A percentile compares a stretch with the other conserved stretches of the same genome.
Evolutionary conservation across 2,113 vertebrate genomes (phyloP).

Genomic region (Corydoras maculifer): DNA sequence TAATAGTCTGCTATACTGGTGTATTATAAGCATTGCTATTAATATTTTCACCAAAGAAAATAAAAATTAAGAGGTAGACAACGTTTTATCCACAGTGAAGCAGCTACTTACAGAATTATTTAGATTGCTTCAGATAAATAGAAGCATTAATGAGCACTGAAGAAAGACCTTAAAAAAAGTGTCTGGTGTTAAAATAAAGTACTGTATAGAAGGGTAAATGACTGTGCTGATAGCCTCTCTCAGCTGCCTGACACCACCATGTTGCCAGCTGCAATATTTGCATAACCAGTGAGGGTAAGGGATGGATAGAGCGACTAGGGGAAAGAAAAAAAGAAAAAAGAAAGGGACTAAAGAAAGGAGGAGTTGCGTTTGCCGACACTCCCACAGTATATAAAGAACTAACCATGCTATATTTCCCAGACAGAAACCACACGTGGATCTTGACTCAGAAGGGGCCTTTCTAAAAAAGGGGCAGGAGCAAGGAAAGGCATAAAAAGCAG

Average conservation of each 20-base stretch:
- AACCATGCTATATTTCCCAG: constrained; percentile 67
- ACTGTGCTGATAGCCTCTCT: constrained; percentile 27
- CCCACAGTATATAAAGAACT: constrained; percentile 68
- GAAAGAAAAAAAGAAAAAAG: not conserved
- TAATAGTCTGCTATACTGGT: too few species aligned
- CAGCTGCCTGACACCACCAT: constrained; percentile 21
- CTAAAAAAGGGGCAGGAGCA: constrained; percentile 4
- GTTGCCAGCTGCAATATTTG: constrained; percentile 47
- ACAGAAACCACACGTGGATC: constrained; percentile 55
- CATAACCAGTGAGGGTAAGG: constrained; percentile 37
- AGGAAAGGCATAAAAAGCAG: not conserved
- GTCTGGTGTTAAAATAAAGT: not conserved
- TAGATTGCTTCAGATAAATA: too few species aligned
- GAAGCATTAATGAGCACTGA: not conserved
- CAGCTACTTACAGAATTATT: too few species aligned
- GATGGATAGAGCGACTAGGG: constrained; percentile 10
- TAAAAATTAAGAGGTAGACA: too few species aligned
- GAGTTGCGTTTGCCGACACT: constrained; percentile 53
- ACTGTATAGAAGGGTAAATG: constrained; percentile 29
- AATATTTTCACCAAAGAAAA: too few species aligned
- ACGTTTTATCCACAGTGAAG: too few species aligned
- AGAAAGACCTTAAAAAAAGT: not conserved
- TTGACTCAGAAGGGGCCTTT: too few species aligned
- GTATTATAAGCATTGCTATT: too few species aligned
- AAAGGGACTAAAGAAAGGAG: constrained; percentile 33